Percentiles rank a stretch among this genome's conserved stretches.
phyloP scores from a whole-genome alignment of 2,888 invertebrate species.

The Smittia aterrima region DNA sequence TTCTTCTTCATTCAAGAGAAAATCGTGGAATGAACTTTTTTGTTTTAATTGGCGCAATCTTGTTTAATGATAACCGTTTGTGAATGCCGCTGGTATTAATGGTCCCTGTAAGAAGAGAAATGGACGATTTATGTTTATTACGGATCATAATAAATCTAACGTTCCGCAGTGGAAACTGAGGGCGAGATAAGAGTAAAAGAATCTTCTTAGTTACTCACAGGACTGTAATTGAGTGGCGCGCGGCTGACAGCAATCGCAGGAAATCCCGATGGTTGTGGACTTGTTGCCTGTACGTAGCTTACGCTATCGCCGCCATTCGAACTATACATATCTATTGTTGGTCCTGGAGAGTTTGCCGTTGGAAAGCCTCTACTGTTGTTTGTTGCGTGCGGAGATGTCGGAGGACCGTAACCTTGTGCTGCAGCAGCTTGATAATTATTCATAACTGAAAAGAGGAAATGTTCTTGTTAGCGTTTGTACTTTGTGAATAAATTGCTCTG shows the following conservation, averaged over 20 bases:
- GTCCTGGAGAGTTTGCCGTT: constrained; percentile 87
- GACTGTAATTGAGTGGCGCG: constrained; percentile 89
- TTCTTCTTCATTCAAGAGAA: neutral
- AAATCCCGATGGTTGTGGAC: constrained; percentile 95
- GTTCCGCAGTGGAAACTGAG: no score
- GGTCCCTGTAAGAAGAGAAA: constrained; percentile 74
- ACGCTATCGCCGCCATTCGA: constrained; percentile 81
- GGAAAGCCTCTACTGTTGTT: constrained; percentile 76
- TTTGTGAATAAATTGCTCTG: no score
- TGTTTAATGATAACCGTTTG: constrained; percentile 96
- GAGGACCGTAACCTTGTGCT: constrained; percentile 75
- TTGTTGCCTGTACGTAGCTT: constrained; percentile 95
- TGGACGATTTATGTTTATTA: constrained; percentile 16
- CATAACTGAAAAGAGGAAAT: constrained; percentile 63
- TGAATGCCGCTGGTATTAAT: constrained; percentile 97
- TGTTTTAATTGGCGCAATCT: constrained; percentile 43
- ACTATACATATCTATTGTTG: constrained; percentile 91
- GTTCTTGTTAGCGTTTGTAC: neutral
- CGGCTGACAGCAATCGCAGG: constrained; percentile 91
- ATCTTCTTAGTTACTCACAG: constrained; percentile 63
- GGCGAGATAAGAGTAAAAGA: no score
- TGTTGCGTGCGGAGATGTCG: constrained; percentile 77
- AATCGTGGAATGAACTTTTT: constrained; percentile 12
- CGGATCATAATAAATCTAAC: neutral
- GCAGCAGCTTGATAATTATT: constrained; percentile 89